A percentile compares a stretch with the other conserved stretches of the same genome.
phyloP scores from a whole-genome alignment of 64 coral and sea anemone genomes.

The Porites lutea region DNA sequence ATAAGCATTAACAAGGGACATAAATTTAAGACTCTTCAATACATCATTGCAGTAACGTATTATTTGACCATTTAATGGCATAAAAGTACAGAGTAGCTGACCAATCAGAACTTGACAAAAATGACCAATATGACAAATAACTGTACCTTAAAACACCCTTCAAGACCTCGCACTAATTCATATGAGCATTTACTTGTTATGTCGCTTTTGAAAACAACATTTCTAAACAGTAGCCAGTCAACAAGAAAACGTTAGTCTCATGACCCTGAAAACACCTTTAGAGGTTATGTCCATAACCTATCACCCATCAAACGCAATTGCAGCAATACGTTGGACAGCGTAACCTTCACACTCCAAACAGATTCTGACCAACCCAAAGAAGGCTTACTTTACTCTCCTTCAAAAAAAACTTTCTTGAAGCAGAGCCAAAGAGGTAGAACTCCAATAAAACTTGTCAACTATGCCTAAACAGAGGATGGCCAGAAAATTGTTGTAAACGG shows the following conservation, averaged over 20 bases:
- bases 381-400: not conserved
- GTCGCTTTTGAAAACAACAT: too few relatives aligned
- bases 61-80: too few relatives aligned
- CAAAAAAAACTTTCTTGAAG: not conserved
- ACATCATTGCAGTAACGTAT: too few relatives aligned
- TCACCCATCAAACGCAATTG: not conserved
- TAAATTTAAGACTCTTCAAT: too few relatives aligned
- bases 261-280: not conserved
- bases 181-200: too few relatives aligned
- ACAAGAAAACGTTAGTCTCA: not conserved
- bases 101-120: not conserved
- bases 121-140: not conserved
- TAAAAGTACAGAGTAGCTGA: not conserved
- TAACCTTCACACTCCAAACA: constrained; percentile 17
- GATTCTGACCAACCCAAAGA: not conserved
- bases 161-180: too few relatives aligned
- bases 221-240: not conserved
- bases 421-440: not conserved
- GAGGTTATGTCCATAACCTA: constrained; percentile 31
- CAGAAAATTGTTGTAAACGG: constrained; percentile 10
- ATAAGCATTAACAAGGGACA: too few relatives aligned
- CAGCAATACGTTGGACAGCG: not conserved
- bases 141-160: too few relatives aligned
- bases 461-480: not conserved
- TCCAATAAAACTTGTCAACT: not conserved